Conservation (phyloP, 2,113 vertebrate species). For the Psammodynastes pulverulentus region DNA sequence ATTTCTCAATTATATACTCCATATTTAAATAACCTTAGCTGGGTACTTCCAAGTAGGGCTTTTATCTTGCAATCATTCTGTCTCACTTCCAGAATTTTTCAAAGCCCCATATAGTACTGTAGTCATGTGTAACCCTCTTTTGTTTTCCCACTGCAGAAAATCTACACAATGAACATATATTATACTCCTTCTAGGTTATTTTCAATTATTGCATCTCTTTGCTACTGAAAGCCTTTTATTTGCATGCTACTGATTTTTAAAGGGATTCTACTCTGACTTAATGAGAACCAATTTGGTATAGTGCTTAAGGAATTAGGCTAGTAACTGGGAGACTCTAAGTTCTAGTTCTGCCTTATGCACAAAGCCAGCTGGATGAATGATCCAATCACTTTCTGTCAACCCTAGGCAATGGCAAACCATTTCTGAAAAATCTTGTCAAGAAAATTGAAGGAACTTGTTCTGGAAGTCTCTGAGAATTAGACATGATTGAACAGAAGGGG, state of each 20-base stretch:
- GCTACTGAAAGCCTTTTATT: not conserved
- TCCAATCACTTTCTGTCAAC: not conserved
- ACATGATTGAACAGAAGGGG: not conserved
- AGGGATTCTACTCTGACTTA: not conserved
- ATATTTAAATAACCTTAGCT: slow-evolving; percentile 39
- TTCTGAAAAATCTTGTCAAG: not conserved
- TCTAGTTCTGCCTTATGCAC: not conserved
- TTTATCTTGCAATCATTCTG: not conserved
- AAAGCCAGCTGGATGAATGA: not conserved
- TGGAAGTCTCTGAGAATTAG: not conserved
- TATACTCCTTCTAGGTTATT: not conserved
- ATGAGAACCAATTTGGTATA: not conserved
- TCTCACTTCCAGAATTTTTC: not conserved
- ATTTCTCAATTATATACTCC: slow-evolving; percentile 20
- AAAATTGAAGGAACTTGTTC: not conserved
- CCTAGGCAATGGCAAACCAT: not conserved
- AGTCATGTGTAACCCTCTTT: not conserved
- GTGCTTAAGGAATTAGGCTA: not conserved
- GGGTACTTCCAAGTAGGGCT: not conserved
- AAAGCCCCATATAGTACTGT: not conserved
- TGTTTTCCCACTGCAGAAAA: not conserved
- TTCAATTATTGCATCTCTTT: not conserved
- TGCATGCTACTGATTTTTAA: not conserved
- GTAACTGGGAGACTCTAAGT: not conserved
- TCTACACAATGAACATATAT: not conserved